Base-by-base conservation (phyloP, 2,797 vertebrate genomes). In the Characodon lateralis region DNA sequence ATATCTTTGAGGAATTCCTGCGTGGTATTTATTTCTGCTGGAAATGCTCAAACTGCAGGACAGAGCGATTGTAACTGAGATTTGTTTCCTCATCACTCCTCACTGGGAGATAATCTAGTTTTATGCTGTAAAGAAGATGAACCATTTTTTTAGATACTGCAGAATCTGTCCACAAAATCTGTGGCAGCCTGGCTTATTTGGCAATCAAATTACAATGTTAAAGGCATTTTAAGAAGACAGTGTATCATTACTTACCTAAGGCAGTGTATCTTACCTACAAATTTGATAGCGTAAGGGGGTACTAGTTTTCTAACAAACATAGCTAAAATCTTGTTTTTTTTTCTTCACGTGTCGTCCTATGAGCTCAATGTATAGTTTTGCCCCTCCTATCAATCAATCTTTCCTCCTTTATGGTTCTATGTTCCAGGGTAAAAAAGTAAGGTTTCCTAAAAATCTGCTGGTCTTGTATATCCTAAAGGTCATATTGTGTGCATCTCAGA, bases 41-140 rank as follows among this genome's bases (percentile, higher is more conserved):
- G 66, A 69, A 69, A 69, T 26, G 5, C 24, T 69, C 66, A 69
- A 69, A 69, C 22, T 46, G 24, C 66, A 69, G 22, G 66, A 46
- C 39, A 41, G 31, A 35, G 31, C 81, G 65, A 88, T 77, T 72
- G 53, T 16, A 18, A 78, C 35, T 66, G 20, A 66, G 79, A 85
- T 72, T 71, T 78, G 71, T 81, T 85, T 85, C 78, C 76, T 83
- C 76, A 69, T 91, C 88, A 70, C 77, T 90, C 77, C 16, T 83
- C 65, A 43, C 77, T 26, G 22, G 58, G 68, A 78, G 79, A 87
- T 85, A 63, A 77, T 78, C 73, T 28, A 2, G 53, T 73, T 83
- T 84, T 81, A 78, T 90, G 86, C 88, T 65, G 43, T 71, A 22
- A 72, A 81, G 72, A 53, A 85, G 22, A 66, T 78, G 83, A 89